These are phyloP conservation scores for Amphipoea oculea DNA, from an alignment of 2,888 invertebrate genomes.

Conservation along the genomic window DNA sequence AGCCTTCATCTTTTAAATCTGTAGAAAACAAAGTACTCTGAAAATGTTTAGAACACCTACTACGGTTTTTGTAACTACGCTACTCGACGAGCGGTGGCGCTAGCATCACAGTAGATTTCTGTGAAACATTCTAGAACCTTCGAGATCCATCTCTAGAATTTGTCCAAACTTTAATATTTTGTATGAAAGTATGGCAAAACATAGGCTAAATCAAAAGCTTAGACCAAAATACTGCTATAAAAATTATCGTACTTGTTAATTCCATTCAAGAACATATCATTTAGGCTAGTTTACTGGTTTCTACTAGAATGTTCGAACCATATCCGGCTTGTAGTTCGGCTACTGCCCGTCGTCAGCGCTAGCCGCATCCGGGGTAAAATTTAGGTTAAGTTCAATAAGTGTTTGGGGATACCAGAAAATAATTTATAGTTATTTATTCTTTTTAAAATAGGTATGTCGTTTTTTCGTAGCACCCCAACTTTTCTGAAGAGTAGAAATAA, in stretches of 20 bases:
- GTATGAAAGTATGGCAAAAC: slow-evolving; percentile 57
- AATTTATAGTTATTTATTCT: slow-evolving; percentile 36
- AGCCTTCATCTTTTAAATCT: background rate
- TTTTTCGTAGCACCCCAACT: background rate
- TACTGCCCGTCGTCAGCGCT: slow-evolving; percentile 76
- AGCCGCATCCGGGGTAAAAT: slow-evolving; percentile 73
- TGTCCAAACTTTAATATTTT: slow-evolving; percentile 45
- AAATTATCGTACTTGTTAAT: slow-evolving; percentile 13
- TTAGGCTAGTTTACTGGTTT: slow-evolving; percentile 49
- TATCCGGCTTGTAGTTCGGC: slow-evolving; percentile 77
- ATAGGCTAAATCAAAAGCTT: background rate
- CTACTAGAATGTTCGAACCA: slow-evolving; percentile 81
- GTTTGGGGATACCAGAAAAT: slow-evolving; percentile 63
- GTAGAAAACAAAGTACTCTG: background rate
- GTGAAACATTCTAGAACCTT: slow-evolving; percentile 77
- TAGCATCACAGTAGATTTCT: slow-evolving; percentile 36
- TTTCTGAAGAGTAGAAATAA: background rate
- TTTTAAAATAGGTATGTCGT: background rate
- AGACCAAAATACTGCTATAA: background rate
- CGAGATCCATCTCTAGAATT: slow-evolving; percentile 77
- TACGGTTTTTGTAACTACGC: slow-evolving; percentile 57
- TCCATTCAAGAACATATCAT: slow-evolving; percentile 58
- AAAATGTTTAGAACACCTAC: slow-evolving; percentile 76
- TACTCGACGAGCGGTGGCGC: slow-evolving; percentile 72
- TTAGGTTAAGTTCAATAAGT: slow-evolving; percentile 58